These are phyloP conservation scores for Aramus guarauna DNA, from an alignment of 2,113 vertebrate species.

Conservation along the genomic window DNA sequence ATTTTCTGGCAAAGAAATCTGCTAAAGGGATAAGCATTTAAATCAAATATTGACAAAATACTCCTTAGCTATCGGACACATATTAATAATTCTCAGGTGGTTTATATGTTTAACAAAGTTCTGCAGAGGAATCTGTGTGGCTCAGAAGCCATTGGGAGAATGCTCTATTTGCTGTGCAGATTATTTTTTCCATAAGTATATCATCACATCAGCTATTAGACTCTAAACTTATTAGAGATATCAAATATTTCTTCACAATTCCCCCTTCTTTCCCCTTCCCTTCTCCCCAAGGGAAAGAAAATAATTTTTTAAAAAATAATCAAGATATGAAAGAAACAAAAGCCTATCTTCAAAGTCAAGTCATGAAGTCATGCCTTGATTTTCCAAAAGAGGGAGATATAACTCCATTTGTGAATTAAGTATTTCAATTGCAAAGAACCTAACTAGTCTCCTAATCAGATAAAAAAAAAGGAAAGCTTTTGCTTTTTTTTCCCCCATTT, in stretches of 20 bases:
- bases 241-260: neutral
- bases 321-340: neutral
- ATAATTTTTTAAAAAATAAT: neutral
- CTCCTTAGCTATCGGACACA: neutral
- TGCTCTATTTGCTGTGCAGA: neutral
- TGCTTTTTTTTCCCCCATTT: neutral
- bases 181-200: neutral
- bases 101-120: neutral
- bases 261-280: neutral
- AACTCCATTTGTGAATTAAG: conserved; percentile 48
- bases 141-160: neutral
- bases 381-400: conserved; percentile 77
- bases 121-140: neutral
- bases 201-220: neutral
- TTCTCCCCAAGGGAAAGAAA: neutral
- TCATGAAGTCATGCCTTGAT: conserved; percentile 32
- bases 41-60: neutral
- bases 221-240: neutral
- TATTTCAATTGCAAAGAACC: neutral
- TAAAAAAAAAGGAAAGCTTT: neutral
- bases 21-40: neutral
- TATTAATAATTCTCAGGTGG: neutral
- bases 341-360: neutral
- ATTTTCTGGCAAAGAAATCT: neutral
- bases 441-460: neutral